Base-by-base conservation (phyloP, 2,888 invertebrate species). In the Pristionchus arcanus region DNA sequence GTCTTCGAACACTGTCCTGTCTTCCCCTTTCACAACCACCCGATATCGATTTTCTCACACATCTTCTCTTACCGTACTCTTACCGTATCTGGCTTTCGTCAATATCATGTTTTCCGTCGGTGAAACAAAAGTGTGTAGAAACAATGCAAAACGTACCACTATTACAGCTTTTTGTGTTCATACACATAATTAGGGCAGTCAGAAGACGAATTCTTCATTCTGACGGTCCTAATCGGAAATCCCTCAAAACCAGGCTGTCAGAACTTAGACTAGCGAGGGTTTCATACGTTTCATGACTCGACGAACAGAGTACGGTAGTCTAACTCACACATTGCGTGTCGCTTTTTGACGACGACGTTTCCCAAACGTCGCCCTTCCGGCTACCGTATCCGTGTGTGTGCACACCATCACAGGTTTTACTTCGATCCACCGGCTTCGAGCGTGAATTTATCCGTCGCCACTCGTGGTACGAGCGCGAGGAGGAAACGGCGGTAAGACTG, bases 391-490 rank as follows among this genome's bases (percentile, higher is more conserved):
- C 15, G 9, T 71, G 71, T 34, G 71, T 71, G 81, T 49, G 42
- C 55, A 49, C 87, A 87, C 87, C 55, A 53, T 42, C 42, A 31
- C 89, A 89, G 89, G 89, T 89, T 21, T 66, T 89, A 68, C 89
- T 89, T 53, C 71, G 59, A 34, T 59, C 88, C 2, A 77, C 81
- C 13, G 87, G 53, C 21, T 42, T 89, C 66, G 89, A 81, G 31
- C 81, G 53, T 11, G 63, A 89, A 49, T 71, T 89, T 31, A 49
- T 83, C 3, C 81, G 89, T 25, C 34, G 89, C 11, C 28, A 87
- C 15, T 87, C 86, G 49, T 91, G 91, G 91, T 81, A 86, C 87
- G 91, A 90, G 77, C 66, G 89, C 66, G 91, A 91, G 89, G 90
- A 81, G 42, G 91, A 91, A 66, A 90, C 91, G 77, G 89, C 90